phyloP scores from a whole-genome alignment of 2,797 vertebrate genomes.

The Adelosebastes latens region DNA sequence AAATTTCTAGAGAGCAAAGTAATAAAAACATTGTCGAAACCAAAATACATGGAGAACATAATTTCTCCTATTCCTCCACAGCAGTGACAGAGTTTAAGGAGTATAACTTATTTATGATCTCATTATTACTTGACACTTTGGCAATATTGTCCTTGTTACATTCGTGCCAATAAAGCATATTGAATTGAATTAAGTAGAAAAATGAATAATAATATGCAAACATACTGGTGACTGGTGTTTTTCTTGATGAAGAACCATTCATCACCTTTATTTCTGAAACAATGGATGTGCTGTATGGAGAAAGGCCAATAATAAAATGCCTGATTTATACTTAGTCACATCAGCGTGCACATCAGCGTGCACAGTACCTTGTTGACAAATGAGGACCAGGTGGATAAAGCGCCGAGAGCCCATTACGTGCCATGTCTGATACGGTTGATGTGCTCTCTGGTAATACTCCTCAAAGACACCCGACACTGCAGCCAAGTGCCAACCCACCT shows the following conservation, averaged over 20 bases:
- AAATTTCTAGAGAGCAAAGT: not conserved
- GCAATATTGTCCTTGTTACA: no score
- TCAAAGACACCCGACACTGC: slow-evolving; percentile 54
- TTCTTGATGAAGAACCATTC: not conserved
- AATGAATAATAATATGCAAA: not conserved
- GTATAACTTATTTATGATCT: no score
- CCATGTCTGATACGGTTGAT: slow-evolving; percentile 69
- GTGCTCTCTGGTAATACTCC: slow-evolving; percentile 77
- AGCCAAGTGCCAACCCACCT: slow-evolving; percentile 29
- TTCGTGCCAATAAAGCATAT: no score
- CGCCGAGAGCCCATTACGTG: slow-evolving; percentile 69
- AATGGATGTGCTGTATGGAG: not conserved
- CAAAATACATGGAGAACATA: not conserved
- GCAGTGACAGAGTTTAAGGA: not conserved
- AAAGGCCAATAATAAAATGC: not conserved
- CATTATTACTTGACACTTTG: no score
- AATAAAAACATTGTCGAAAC: not conserved
- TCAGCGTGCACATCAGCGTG: not conserved
- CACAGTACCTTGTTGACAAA: slow-evolving; percentile 61
- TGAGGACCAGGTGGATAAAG: slow-evolving; percentile 74
- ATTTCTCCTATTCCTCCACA: not conserved
- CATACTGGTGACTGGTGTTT: not conserved
- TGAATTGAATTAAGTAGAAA: not conserved
- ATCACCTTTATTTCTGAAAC: not conserved
- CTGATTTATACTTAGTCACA: slow-evolving; percentile 21